These are phyloP conservation scores for Meloe dianella DNA, from an alignment of 2,888 invertebrate genomes.

Conservation along the genomic window DNA sequence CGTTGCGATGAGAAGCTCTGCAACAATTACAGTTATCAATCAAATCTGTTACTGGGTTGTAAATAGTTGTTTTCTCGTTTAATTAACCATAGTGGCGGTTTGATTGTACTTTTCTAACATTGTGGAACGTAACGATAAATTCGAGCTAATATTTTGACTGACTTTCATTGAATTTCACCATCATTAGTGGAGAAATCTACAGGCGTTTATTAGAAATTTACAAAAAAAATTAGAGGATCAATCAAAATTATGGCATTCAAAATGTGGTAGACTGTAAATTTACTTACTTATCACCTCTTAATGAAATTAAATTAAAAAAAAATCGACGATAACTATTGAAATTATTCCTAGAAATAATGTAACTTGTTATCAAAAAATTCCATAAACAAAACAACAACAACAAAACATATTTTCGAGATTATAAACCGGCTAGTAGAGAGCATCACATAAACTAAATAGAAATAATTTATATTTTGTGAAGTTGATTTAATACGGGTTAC, in stretches of 20 bases:
- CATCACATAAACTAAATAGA: neutral
- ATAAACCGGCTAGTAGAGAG: neutral
- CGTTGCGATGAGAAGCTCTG: conserved; percentile 80
- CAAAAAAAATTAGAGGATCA: too few species aligned
- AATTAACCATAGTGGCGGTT: neutral
- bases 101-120: neutral
- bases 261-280: too few species aligned
- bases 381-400: neutral
- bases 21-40: conserved; percentile 59
- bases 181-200: too few species aligned
- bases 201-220: too few species aligned
- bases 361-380: too few species aligned
- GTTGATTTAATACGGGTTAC: conserved; percentile 9
- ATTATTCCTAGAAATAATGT: too few species aligned
- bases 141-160: neutral
- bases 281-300: neutral
- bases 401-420: neutral
- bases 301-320: too few species aligned
- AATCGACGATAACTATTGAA: too few species aligned
- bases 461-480: neutral
- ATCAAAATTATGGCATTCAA: too few species aligned
- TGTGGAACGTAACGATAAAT: too few species aligned
- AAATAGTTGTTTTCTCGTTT: neutral
- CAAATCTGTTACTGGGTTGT: conserved; percentile 19
- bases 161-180: too few species aligned